phyloP scores from a whole-genome alignment of 2,113 vertebrate species.

The Python bivittatus region DNA sequence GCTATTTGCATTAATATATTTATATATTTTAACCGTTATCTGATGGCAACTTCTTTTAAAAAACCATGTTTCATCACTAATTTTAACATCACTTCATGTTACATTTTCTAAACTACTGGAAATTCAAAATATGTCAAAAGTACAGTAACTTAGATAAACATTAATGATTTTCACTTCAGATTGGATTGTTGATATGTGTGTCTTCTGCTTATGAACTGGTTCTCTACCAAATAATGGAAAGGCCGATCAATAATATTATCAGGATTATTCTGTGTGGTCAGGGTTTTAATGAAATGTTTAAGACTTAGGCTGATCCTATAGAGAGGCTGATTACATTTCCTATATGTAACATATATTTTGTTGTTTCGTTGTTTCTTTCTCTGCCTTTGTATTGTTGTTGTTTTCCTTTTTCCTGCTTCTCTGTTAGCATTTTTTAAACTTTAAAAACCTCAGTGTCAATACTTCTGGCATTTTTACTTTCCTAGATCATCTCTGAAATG shows the following conservation, averaged over 20 bases:
- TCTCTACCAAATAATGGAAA: neutral
- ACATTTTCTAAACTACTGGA: neutral
- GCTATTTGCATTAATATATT: neutral
- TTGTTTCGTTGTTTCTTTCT: neutral
- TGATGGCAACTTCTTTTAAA: neutral
- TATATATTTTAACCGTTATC: neutral
- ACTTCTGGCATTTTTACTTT: neutral
- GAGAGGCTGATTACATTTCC: neutral
- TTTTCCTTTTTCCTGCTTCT: no score
- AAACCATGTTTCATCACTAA: neutral
- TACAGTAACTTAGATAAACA: neutral
- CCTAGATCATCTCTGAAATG: neutral
- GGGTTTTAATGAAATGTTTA: neutral
- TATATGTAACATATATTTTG: neutral
- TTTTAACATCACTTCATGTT: neutral
- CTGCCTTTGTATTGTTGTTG: no score
- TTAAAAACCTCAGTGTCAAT: neutral
- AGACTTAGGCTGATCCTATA: neutral
- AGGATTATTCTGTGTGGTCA: neutral
- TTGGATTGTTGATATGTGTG: neutral
- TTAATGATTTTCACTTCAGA: neutral
- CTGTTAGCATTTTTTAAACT: no score
- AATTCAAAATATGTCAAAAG: neutral
- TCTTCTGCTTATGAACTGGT: neutral
- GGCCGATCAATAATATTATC: neutral